These are phyloP conservation scores for Rugalucina vietnamica DNA, from an alignment of 2,888 invertebrate genomes.

Conservation along the genomic window DNA sequence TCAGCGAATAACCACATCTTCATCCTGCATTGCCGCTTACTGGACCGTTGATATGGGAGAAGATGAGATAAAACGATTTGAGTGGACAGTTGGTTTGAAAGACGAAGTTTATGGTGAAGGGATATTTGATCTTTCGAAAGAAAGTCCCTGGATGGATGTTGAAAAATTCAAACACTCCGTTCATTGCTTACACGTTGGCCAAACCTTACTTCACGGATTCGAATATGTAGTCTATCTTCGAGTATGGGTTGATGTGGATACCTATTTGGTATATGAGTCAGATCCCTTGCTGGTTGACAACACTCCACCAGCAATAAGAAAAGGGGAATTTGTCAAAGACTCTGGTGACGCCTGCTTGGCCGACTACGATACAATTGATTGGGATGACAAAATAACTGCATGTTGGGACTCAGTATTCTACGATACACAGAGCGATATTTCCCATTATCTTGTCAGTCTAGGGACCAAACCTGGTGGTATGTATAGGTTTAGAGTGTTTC, in stretches of 20 bases:
- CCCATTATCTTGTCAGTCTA: conserved; percentile 34
- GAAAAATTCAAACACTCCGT: conserved; percentile 28
- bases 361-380: conserved; percentile 52
- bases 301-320: conserved; percentile 48
- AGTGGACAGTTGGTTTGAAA: conserved; percentile 63
- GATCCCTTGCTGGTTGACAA: conserved; percentile 49
- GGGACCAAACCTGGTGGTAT: conserved; percentile 49
- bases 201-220: conserved; percentile 25
- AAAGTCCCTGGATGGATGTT: conserved; percentile 60
- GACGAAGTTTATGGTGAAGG: conserved; percentile 51
- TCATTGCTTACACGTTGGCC: conserved; percentile 50
- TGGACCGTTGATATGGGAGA: conserved; percentile 22
- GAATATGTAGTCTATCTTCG: conserved; percentile 57
- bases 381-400: conserved; percentile 36
- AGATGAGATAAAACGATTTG: conserved; percentile 39
- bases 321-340: conserved; percentile 52
- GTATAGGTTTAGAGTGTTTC: too few species aligned
- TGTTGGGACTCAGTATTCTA: conserved; percentile 54
- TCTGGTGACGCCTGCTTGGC: conserved; percentile 23
- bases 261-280: conserved; percentile 41
- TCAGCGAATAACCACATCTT: conserved; percentile 16
- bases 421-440: conserved; percentile 42
- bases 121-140: conserved; percentile 49
- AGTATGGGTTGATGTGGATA: conserved; percentile 52
- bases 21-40: conserved; percentile 47